phyloP scores from a whole-genome alignment of 2,113 vertebrate species.

The Gallinago media region DNA sequence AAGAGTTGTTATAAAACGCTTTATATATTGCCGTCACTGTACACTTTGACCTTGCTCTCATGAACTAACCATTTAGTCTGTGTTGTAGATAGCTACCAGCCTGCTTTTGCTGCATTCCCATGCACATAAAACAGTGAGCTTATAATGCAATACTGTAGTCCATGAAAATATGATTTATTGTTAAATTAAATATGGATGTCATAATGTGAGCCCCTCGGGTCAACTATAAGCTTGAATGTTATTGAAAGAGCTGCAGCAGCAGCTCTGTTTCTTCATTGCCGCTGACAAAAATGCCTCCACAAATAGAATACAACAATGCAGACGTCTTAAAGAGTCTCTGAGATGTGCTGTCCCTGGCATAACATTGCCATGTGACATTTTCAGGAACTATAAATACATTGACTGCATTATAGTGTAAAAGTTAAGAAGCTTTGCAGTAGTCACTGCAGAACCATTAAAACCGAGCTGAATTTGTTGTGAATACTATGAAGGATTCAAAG shows the following conservation, averaged over 20 bases:
- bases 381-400: conserved; percentile 62
- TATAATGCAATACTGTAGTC: conserved; percentile 26
- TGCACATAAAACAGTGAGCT: conserved; percentile 2
- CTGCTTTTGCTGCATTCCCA: conserved; percentile 38
- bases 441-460: conserved; percentile 52
- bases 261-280: conserved; percentile 32
- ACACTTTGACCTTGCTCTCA: conserved; percentile 21
- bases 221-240: conserved; percentile 16
- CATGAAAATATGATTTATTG: conserved; percentile 66
- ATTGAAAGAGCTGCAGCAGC: conserved; percentile 15
- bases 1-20: not conserved
- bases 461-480: not conserved
- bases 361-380: conserved; percentile 48
- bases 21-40: not conserved
- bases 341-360: conserved; percentile 45
- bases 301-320: conserved; percentile 57
- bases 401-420: conserved; percentile 53
- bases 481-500: not conserved
- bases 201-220: conserved; percentile 26
- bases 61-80: conserved; percentile 5
- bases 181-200: conserved; percentile 62
- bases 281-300: conserved; percentile 31
- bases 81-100: not conserved
- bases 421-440: conserved; percentile 60
- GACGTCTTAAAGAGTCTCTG: conserved; percentile 50